Base-by-base conservation (phyloP, 2,797 vertebrate genomes). In the Clarias laeviceps region DNA sequence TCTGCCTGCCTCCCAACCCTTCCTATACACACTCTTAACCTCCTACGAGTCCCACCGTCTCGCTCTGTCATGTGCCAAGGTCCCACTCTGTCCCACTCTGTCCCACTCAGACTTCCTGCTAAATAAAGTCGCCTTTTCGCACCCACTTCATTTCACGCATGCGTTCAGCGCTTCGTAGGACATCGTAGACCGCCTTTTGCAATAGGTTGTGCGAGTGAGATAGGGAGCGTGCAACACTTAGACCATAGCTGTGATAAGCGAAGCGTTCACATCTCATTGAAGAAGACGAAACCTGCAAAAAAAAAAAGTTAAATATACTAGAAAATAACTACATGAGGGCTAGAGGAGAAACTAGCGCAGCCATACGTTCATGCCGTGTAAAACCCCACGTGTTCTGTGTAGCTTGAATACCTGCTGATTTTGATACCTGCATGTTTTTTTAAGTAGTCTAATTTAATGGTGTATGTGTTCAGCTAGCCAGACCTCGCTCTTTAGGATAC, bases 341-440 rank as follows among this genome's bases (percentile, higher is more conserved):
- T 84, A 83, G 82, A 85, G 62, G 86, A 87, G 80, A 79, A 89
- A 66, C 87, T 89, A 90, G 86, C 89, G 85, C 92, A 88, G 88
- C 88, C 91, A 91, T 91, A 92, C 91, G 92, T 91, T 91, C 89
- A 88, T 94, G 91, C 94, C 90, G 89, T 94, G 94, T 96, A 94
- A 45, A 93, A 90, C 91, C 93, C 91, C 93, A 93, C 89, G 91
- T 92, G 94, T 97, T 94, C 89, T 95, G 93, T 93, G 95, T 97
- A 96, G 97, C 96, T 96, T 92, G 91, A 95, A 91, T 92, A 90
- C 95, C 95, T 94, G 94, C 91, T 92, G 94, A 94, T 95, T 93
- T 94, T 91, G 95, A 94, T 94, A 96, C 93, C 95, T 98, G 97
- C 97, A 97, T 99, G 97, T 97, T 96, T 92, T 97, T 92, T 92